Evolutionary conservation across 2,797 vertebrate species (phyloP).

Genomic region (Trachurus trachurus): DNA sequence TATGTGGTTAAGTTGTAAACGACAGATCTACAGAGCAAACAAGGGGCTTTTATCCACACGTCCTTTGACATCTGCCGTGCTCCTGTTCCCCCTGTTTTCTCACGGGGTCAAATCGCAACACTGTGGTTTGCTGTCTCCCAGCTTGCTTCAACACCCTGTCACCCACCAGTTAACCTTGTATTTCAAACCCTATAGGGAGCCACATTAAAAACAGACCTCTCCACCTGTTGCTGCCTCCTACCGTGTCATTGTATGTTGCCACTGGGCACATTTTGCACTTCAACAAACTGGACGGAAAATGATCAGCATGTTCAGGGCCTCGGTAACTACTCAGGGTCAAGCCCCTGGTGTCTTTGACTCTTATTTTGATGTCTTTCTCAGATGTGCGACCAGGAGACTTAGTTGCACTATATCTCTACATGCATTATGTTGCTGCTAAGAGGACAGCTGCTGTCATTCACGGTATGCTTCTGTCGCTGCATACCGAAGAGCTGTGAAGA

Average conservation of each 20-base stretch:
- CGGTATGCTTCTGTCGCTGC: conserved; percentile 38
- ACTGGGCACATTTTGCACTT: background rate
- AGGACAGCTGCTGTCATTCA: conserved; percentile 58
- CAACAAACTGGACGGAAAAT: conserved; percentile 17
- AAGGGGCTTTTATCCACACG: conserved; percentile 69
- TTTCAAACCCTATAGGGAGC: conserved; percentile 64
- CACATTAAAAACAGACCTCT: conserved; percentile 49
- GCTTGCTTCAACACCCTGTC: conserved; percentile 74
- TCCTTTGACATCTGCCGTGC: conserved; percentile 72
- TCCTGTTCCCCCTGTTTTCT: conserved; percentile 68
- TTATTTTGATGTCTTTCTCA: conserved; percentile 46
- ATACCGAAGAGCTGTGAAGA: conserved; percentile 60
- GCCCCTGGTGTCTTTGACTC: background rate
- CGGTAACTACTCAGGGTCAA: conserved; percentile 22
- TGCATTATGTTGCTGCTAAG: conserved; percentile 49
- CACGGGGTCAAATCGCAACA: conserved; percentile 76
- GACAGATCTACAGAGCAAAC: conserved; percentile 70
- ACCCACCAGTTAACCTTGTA: conserved; percentile 71
- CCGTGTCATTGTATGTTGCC: conserved; percentile 22
- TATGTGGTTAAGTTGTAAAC: conserved; percentile 73
- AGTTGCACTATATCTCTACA: conserved; percentile 23
- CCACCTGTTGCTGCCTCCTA: conserved; percentile 52
- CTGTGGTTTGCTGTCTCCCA: conserved; percentile 43
- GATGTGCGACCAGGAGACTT: conserved; percentile 27
- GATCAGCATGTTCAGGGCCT: conserved; percentile 35